Percentiles rank a stretch among this genome's conserved stretches.
Evolutionary conservation across 2,113 vertebrate species (phyloP).

Genomic region (Aphyosemion australe): DNA sequence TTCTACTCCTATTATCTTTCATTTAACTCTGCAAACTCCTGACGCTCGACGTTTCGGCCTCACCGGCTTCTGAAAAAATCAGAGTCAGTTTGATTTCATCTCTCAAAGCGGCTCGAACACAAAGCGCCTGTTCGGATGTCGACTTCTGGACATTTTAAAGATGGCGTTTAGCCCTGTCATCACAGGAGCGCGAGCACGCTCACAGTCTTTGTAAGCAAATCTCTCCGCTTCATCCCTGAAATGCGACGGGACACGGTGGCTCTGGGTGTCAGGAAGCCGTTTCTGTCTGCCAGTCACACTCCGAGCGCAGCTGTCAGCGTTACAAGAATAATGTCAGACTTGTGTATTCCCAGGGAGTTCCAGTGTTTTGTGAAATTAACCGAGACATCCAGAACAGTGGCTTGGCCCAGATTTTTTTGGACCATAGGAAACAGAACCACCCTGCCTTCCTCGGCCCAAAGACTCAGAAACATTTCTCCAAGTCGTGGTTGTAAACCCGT

Average conservation of each 20-base stretch:
- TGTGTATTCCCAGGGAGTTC: conserved; percentile 27
- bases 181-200: conserved; percentile 34
- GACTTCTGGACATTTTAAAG: conserved; percentile 52
- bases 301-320: conserved; percentile 22
- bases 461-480: conserved; percentile 57
- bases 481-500: conserved; percentile 66
- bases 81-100: conserved; percentile 11
- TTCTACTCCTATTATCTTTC: background rate
- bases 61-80: conserved; percentile 28
- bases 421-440: conserved; percentile 41
- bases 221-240: conserved; percentile 39
- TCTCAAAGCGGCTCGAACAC: conserved; percentile 14
- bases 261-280: conserved; percentile 28
- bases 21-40: background rate
- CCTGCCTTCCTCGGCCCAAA: conserved; percentile 27
- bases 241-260: conserved; percentile 42
- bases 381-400: conserved; percentile 59
- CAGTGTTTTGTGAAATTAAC: conserved; percentile 30
- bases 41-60: conserved; percentile 5
- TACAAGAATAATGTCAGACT: conserved; percentile 20
- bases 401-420: conserved; percentile 40
- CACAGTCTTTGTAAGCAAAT: conserved; percentile 55
- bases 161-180: conserved; percentile 44
- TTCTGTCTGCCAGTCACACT: conserved; percentile 29
- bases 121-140: conserved; percentile 31